These are phyloP conservation scores for Mixornis gularis DNA, from an alignment of 2,113 vertebrate species.

Conservation along the genomic window DNA sequence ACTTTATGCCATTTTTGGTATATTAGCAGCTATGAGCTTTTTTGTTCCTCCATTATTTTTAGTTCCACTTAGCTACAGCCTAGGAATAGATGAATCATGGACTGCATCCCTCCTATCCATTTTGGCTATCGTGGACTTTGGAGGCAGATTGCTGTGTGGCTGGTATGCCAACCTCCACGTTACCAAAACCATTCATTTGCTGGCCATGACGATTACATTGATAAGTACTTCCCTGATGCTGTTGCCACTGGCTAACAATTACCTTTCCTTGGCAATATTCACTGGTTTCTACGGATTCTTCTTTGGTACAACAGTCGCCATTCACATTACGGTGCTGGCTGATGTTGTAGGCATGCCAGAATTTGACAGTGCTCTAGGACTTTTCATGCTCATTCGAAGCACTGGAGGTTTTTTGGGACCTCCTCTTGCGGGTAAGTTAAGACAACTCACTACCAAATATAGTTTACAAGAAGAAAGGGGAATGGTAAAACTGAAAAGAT, in stretches of 20 bases:
- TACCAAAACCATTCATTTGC: constrained; percentile 71
- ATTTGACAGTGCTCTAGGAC: constrained; percentile 72
- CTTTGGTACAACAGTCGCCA: constrained; percentile 70
- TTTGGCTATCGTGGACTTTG: constrained; percentile 69
- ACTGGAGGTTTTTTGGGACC: constrained; percentile 71
- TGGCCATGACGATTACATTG: constrained; percentile 60
- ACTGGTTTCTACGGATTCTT: constrained; percentile 73
- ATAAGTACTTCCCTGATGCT: constrained; percentile 70
- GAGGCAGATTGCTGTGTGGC: constrained; percentile 69
- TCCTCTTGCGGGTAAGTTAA: constrained; percentile 61
- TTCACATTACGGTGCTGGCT: constrained; percentile 73
- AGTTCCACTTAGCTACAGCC: constrained; percentile 68
- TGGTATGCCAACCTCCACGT: constrained; percentile 71
- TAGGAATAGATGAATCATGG: constrained; percentile 69
- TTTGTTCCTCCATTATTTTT: constrained; percentile 74
- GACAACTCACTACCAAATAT: background rate
- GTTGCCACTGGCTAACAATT: constrained; percentile 66
- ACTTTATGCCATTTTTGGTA: constrained; percentile 72
- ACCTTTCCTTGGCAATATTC: constrained; percentile 64
- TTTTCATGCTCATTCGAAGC: constrained; percentile 77
- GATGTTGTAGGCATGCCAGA: constrained; percentile 72
- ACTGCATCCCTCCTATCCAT: constrained; percentile 70
- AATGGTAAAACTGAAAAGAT: background rate
- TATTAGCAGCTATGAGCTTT: constrained; percentile 71
- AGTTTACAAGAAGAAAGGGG: background rate